Evolutionary conservation across 2,888 invertebrate genomes (phyloP), one percentile per base, ranked within the genome.

Genomic region (Hemithea aestivaria): DNA sequence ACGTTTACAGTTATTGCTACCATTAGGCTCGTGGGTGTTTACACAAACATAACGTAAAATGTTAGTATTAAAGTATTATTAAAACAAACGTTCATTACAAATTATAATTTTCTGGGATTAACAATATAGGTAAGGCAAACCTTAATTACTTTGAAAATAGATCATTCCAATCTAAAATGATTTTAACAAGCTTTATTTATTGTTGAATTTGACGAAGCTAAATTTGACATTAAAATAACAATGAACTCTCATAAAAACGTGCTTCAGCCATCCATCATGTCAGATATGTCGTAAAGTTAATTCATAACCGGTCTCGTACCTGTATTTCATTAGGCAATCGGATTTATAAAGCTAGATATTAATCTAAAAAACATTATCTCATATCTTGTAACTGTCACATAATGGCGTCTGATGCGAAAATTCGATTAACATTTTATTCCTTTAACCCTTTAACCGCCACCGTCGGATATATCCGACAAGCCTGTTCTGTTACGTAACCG

Each of bases 341-440:
- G 58, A 62, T 64, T 64, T 62, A 62, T 51, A 59, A 48, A 41
- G 38, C 58, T 37, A 55, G 60, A 73, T 71, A 69, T 62, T 59
- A 64, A 72, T 76, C 66, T 64, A 62, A 22, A 62, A 22, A 36
- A 58, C 61, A 62, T 63, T 70, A 67, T 66, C 61, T 64, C 51
- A 51, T 47, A 66, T 68, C 70, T 69, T 70, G 69, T 72, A 67
- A 54, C 59, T 65, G 73, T 71, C 71, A 70, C 64, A 59, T 58
- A 62, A 62, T 48, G 56, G 54, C 52, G 35, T 59, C 55, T 44
- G 65, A 69, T 58, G 61, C 62, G 64, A 65, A 72, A 72, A 70
- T 53, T 69, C 64, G 62, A 73, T 78, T 75, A 74, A 64, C 64
- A 68, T 73, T 71, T 61, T 66, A 68, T 70, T 66, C n/a, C n/a